Percentiles rank a stretch among this genome's conserved stretches.
Evolutionary conservation across 1,140 invertebrate genomes (phyloP).

Genomic region (Bombus huntii): DNA sequence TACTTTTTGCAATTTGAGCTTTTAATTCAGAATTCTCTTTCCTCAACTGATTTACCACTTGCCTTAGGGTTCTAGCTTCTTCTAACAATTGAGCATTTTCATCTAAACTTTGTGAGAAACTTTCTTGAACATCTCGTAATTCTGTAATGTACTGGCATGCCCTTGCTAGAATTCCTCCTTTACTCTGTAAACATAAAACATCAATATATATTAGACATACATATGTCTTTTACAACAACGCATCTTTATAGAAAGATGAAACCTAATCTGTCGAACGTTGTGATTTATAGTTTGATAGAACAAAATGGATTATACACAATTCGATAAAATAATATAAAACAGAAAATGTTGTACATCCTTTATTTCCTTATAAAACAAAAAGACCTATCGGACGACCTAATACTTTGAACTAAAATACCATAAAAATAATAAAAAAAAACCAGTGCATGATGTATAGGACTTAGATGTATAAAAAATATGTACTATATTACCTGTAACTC

Average conservation of each 20-base stretch:
- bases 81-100: constrained; percentile 83
- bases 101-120: constrained; percentile 82
- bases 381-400: no score
- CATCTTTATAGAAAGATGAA: no score
- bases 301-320: no score
- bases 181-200: constrained; percentile 86
- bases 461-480: neutral
- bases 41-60: constrained; percentile 83
- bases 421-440: neutral
- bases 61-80: constrained; percentile 82
- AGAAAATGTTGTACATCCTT: no score
- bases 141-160: constrained; percentile 96
- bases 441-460: neutral
- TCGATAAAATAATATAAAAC: no score
- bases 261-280: no score
- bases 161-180: constrained; percentile 95
- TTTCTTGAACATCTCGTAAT: constrained; percentile 88
- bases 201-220: neutral
- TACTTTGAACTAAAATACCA: neutral
- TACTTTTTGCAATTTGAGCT: constrained; percentile 75
- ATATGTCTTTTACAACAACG: no score
- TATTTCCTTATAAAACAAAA: no score
- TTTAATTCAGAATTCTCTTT: constrained; percentile 83
- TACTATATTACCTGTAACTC: constrained; percentile 57
- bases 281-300: no score